A percentile compares a stretch with the other conserved stretches of the same genome.
Conservation (phyloP, 2,888 invertebrate genomes). For the Eulithis testata region DNA sequence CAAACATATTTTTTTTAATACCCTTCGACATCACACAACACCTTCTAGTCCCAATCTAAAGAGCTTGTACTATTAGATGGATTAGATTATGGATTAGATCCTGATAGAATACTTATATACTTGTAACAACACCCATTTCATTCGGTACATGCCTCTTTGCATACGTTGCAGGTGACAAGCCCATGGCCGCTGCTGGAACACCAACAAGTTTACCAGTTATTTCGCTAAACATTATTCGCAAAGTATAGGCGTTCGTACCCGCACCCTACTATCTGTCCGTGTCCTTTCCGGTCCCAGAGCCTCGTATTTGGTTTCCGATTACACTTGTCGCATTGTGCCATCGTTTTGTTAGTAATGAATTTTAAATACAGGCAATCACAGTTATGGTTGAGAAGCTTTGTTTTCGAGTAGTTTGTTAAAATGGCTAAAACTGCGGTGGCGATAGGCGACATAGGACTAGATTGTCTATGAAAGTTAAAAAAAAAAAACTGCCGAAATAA, state of each 20-base stretch:
- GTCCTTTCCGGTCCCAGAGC: conserved; percentile 23
- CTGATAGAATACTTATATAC: too few species aligned
- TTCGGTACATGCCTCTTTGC: too few species aligned
- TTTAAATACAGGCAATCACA: conserved; percentile 8
- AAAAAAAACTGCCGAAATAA: neutral
- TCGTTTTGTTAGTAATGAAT: conserved; percentile 9
- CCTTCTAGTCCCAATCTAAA: too few species aligned
- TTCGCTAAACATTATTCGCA: neutral
- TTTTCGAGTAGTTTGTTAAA: conserved; percentile 1
- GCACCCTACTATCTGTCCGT: neutral
- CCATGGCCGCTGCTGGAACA: too few species aligned
- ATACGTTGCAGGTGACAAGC: too few species aligned
- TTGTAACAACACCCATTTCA: too few species aligned
- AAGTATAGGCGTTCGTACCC: neutral
- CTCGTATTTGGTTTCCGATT: conserved; percentile 9
- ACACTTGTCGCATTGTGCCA: conserved; percentile 3
- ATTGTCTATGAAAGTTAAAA: too few species aligned
- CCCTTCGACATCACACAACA: too few species aligned
- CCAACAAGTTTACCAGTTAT: neutral
- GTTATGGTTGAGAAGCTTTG: neutral
- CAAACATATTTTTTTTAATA: too few species aligned
- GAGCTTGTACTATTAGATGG: too few species aligned
- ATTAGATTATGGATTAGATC: too few species aligned
- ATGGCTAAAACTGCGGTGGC: neutral
- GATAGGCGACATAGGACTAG: too few species aligned